Evolutionary conservation across 2,888 invertebrate genomes (phyloP).

Genomic region (Ctena decussata): DNA sequence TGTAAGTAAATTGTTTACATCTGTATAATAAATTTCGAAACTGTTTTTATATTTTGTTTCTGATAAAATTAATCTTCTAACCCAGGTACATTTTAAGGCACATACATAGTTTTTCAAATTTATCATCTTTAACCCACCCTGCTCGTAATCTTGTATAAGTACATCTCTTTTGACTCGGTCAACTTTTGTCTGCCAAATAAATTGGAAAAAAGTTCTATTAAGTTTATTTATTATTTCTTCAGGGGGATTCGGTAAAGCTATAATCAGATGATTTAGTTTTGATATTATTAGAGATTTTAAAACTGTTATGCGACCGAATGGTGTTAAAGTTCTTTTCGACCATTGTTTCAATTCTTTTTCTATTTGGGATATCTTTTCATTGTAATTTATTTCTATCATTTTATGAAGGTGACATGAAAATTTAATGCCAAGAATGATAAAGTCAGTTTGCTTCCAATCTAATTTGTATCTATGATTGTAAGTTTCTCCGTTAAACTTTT

Average conservation of each 20-base stretch:
- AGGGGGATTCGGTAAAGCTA: neutral
- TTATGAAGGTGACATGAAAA: neutral
- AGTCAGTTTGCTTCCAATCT: neutral
- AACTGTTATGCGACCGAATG: neutral
- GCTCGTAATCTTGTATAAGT: neutral
- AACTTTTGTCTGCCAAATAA: neutral
- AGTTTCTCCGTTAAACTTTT: neutral
- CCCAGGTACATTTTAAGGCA: too few species aligned
- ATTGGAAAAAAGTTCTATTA: neutral
- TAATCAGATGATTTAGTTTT: neutral
- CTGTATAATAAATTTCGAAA: too few species aligned
- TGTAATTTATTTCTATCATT: neutral
- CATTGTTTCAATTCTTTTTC: neutral
- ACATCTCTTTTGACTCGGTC: neutral
- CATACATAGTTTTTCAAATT: too few species aligned
- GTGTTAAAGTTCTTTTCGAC: neutral
- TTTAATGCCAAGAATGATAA: neutral
- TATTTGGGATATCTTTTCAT: neutral
- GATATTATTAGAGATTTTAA: neutral
- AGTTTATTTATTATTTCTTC: neutral
- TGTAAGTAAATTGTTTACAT: too few species aligned
- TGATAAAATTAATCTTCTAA: too few species aligned
- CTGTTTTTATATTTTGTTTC: too few species aligned
- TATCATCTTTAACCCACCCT: too few species aligned
- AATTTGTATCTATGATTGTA: neutral